Evolutionary conservation across 2,113 vertebrate genomes (phyloP).

Genomic region (Turdus rufiventris): DNA sequence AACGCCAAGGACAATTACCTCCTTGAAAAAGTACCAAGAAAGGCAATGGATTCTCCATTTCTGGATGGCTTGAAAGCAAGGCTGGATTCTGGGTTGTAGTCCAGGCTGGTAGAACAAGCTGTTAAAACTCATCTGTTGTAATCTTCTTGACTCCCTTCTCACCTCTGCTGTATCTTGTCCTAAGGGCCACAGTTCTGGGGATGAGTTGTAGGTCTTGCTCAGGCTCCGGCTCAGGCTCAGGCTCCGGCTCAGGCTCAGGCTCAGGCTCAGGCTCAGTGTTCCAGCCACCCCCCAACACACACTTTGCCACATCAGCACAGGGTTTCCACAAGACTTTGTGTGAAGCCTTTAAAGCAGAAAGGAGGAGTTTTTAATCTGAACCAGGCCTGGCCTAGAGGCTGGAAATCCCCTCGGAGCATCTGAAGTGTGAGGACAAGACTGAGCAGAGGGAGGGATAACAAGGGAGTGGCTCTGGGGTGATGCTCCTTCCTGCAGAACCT

Average conservation of each 20-base stretch:
- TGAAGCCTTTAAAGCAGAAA: neutral
- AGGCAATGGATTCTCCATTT: neutral
- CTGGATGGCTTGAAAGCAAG: neutral
- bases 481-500: neutral
- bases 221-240: no score
- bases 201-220: neutral
- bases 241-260: no score
- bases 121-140: neutral
- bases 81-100: neutral
- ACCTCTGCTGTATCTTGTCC: neutral
- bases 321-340: neutral
- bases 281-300: neutral
- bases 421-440: neutral
- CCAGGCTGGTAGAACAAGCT: neutral
- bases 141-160: neutral
- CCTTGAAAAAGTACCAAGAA: neutral
- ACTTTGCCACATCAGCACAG: neutral
- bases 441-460: fast-evolving
- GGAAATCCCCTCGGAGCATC: neutral
- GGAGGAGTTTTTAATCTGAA: neutral
- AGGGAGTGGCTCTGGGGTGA: fast-evolving
- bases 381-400: neutral
- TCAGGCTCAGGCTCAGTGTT: neutral
- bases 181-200: neutral
- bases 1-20: neutral